Evolutionary conservation across 2,888 invertebrate genomes (phyloP).

Genomic region (Drosophila demipolita): DNA sequence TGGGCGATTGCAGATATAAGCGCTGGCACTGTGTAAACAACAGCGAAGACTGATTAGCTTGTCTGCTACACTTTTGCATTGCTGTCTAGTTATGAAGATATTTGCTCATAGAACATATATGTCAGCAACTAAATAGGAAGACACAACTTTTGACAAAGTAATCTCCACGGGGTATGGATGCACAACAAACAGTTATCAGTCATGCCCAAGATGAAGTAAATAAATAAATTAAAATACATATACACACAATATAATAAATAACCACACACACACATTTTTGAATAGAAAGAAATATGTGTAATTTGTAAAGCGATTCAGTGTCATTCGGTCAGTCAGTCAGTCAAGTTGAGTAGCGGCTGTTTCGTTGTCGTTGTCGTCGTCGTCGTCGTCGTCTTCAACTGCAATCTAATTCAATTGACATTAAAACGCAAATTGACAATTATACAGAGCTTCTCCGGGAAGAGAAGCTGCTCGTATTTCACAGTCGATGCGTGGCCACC

Average conservation of each 20-base stretch:
- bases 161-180: slow-evolving; percentile 55
- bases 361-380: slow-evolving; percentile 12
- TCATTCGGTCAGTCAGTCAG: slow-evolving; percentile 57
- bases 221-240: slow-evolving; percentile 70
- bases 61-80: slow-evolving; percentile 34
- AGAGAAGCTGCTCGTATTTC: slow-evolving; percentile 6
- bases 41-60: slow-evolving; percentile 16
- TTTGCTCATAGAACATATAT: slow-evolving; percentile 42
- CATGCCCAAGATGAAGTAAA: slow-evolving; percentile 46
- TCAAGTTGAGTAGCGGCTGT: slow-evolving; percentile 32
- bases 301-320: slow-evolving; percentile 51
- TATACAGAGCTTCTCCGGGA: slow-evolving; percentile 46
- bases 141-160: slow-evolving; percentile 45
- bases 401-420: slow-evolving; percentile 79
- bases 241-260: slow-evolving; percentile 1
- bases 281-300: slow-evolving; percentile 10
- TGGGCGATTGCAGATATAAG: slow-evolving; percentile 18
- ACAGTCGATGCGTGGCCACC: slow-evolving; percentile 50
- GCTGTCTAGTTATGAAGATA: slow-evolving; percentile 21
- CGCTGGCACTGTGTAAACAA: slow-evolving; percentile 23
- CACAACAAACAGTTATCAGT: slow-evolving; percentile 45
- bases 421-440: slow-evolving; percentile 75
- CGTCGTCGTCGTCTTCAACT: slow-evolving; percentile 16
- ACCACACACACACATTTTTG: slow-evolving; percentile 11
- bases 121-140: slow-evolving; percentile 23